A percentile compares a stretch with the other conserved stretches of the same genome.
Conservation (phyloP, 2,113 vertebrate genomes). For the Mesocricetus auratus region DNA sequence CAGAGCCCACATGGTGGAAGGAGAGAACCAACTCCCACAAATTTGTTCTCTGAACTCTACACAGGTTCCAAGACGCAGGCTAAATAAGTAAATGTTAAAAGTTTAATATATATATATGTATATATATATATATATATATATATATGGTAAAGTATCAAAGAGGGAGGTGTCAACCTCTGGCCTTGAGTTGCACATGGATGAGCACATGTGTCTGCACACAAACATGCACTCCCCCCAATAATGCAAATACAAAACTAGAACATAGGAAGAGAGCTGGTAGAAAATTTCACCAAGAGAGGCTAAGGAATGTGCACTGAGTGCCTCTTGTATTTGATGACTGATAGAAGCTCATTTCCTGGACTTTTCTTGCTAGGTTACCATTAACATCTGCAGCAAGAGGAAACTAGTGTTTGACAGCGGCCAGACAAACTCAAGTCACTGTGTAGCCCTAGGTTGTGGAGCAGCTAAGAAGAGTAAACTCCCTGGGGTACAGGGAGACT, state of each 20-base stretch:
- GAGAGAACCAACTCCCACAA: not conserved
- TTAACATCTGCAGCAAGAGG: not conserved
- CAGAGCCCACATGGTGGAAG: not conserved
- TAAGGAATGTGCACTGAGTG: not conserved
- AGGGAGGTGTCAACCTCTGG: not conserved
- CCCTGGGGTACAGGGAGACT: not conserved
- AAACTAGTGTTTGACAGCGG: constrained; percentile 25
- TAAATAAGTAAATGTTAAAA: not conserved
- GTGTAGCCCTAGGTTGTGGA: not conserved
- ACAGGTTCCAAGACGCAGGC: not conserved
- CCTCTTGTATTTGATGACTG: not conserved
- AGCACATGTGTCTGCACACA: not conserved
- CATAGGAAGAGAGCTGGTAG: not conserved
- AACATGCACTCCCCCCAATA: not conserved
- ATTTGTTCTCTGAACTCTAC: not conserved
- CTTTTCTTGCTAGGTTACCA: not conserved
- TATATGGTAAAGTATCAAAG: not conserved
- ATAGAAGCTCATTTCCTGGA: not conserved
- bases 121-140: too few species aligned
- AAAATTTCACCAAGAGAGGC: not conserved
- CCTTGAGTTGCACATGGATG: not conserved
- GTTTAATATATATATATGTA: too few species aligned
- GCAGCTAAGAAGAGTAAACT: not conserved
- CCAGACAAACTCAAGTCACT: not conserved
- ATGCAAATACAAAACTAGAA: not conserved